Percentiles rank a stretch among this genome's conserved stretches.
phyloP scores from a whole-genome alignment of 2,888 invertebrate genomes.

The Cephus pygmeus region DNA sequence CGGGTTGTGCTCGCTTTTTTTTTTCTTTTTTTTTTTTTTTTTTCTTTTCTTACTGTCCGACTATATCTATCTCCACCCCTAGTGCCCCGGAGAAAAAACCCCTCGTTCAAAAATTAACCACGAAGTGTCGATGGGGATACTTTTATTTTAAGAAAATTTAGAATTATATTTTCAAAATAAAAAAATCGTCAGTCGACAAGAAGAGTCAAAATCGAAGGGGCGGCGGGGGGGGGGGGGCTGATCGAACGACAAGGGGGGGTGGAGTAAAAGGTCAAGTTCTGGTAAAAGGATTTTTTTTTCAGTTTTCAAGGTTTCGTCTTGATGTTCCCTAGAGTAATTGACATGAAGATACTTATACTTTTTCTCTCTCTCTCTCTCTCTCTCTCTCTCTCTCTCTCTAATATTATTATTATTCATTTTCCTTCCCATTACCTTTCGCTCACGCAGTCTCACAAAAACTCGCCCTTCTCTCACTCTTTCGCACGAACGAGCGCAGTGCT shows the following conservation, averaged over 20 bases:
- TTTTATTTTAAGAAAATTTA: too few relatives aligned
- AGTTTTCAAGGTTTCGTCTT: slow-evolving; percentile 27
- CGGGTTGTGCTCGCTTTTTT: background rate
- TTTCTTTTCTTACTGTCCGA: background rate
- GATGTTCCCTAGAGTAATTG: slow-evolving; percentile 87
- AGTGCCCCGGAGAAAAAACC: background rate
- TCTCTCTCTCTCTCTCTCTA: background rate
- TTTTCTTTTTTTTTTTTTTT: background rate
- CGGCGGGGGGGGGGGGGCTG: slow-evolving; percentile 12
- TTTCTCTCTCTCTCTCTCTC: slow-evolving; percentile 5
- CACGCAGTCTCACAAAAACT: background rate
- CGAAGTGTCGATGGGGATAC: background rate
- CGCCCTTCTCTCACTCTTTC: background rate
- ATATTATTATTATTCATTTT: background rate
- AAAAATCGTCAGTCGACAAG: slow-evolving; percentile 11
- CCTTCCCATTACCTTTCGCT: background rate
- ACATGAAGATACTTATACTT: slow-evolving; percentile 78
- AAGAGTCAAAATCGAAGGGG: background rate
- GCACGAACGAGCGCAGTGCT: background rate
- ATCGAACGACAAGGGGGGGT: slow-evolving; percentile 34
- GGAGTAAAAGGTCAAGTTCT: slow-evolving; percentile 36
- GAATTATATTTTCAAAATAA: background rate
- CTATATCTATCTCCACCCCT: background rate
- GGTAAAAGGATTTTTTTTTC: slow-evolving; percentile 36
- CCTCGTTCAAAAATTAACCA: background rate